These are phyloP conservation scores for Machimus rusticus DNA, from an alignment of 2,888 invertebrate genomes.

Conservation along the genomic window DNA sequence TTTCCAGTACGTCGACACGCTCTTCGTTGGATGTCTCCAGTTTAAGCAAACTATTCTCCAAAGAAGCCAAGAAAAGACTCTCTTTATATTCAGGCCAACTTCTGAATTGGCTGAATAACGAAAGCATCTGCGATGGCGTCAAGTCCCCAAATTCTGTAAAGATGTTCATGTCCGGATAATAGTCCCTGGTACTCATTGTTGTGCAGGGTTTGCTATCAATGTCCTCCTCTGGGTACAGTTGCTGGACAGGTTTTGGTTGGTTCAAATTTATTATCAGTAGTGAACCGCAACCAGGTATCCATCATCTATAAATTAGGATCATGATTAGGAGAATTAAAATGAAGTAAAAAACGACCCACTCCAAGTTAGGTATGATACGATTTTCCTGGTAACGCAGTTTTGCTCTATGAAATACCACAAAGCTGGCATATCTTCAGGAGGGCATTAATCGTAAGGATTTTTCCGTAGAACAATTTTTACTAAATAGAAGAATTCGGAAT, in stretches of 20 bases:
- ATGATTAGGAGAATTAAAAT: background rate
- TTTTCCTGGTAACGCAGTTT: conserved; percentile 68
- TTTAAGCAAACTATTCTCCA: conserved; percentile 70
- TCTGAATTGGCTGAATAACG: conserved; percentile 69
- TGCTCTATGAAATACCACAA: conserved; percentile 77
- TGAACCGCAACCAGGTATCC: conserved; percentile 78
- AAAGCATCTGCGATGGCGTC: conserved; percentile 69
- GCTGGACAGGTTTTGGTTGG: conserved; percentile 34
- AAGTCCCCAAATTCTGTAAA: conserved; percentile 78
- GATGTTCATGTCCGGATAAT: conserved; percentile 69
- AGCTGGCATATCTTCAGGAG: conserved; percentile 67
- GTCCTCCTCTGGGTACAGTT: conserved; percentile 51
- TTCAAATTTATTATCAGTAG: conserved; percentile 65
- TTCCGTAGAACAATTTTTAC: conserved; percentile 72
- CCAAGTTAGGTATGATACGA: conserved; percentile 74
- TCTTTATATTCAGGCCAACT: conserved; percentile 71
- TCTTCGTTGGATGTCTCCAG: conserved; percentile 61
- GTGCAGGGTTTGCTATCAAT: conserved; percentile 52
- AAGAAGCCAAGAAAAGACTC: conserved; percentile 71
- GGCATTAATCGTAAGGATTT: conserved; percentile 64
- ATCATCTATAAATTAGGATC: conserved; percentile 64
- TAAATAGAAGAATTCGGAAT: conserved; percentile 69
- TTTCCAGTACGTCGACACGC: conserved; percentile 52
- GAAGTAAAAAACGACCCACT: conserved; percentile 65
- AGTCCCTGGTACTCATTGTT: conserved; percentile 55